Percentiles rank a stretch among this genome's conserved stretches.
phyloP scores from a whole-genome alignment of 2,888 invertebrate species.

The Eilema griseolum region DNA sequence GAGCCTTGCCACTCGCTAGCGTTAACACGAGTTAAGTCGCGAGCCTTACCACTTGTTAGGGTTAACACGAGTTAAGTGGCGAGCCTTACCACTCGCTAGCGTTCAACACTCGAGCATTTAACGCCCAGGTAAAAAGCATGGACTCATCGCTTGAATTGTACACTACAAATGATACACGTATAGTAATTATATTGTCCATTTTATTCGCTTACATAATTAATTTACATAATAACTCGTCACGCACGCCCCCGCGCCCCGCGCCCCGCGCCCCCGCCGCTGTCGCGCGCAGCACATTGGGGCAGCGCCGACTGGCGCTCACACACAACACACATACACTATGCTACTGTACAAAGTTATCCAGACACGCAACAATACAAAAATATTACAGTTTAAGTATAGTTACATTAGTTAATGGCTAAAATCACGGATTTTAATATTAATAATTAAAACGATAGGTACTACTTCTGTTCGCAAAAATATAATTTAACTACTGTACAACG shows the following conservation, averaged over 20 bases:
- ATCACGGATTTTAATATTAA: neutral
- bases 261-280: no score
- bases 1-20: no score
- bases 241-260: slow-evolving; percentile 26
- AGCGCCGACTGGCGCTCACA: no score
- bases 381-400: neutral
- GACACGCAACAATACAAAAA: neutral
- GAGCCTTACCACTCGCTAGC: no score
- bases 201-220: slow-evolving; percentile 41
- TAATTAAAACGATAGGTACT: neutral
- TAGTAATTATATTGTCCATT: slow-evolving; percentile 31
- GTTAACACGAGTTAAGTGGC: no score
- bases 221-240: slow-evolving; percentile 26
- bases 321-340: neutral
- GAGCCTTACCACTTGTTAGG: no score
- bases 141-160: no score
- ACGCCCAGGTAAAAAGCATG: no score
- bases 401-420: neutral
- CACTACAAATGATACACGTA: slow-evolving; percentile 8
- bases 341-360: neutral
- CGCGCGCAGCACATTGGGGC: no score
- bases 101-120: no score
- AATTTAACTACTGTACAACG: neutral
- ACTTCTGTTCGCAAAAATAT: slow-evolving; percentile 7
- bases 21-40: no score